phyloP scores from a whole-genome alignment of 2,888 invertebrate genomes.

The Halocaridina rubra region DNA sequence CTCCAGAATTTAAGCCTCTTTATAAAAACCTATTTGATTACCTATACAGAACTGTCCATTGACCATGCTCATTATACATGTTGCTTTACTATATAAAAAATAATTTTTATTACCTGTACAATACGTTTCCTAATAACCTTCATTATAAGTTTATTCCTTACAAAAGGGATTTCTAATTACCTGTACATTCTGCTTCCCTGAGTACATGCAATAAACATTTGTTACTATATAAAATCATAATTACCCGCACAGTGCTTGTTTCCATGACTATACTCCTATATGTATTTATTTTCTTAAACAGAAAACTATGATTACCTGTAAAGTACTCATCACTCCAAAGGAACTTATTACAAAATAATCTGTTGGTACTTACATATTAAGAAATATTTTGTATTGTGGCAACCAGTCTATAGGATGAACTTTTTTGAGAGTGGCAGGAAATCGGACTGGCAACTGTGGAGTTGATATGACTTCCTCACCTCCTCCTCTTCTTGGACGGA shows the following conservation, averaged over 20 bases:
- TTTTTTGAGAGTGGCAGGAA: slow-evolving; percentile 34
- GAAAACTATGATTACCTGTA: neutral
- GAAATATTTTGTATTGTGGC: slow-evolving; percentile 25
- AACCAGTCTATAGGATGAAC: slow-evolving; percentile 11
- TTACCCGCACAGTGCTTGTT: neutral
- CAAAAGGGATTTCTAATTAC: too few species aligned
- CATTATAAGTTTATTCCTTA: too few species aligned
- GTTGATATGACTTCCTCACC: slow-evolving; percentile 42
- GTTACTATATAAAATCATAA: neutral
- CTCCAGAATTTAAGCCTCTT: too few species aligned
- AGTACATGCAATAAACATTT: neutral
- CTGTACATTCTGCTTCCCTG: too few species aligned
- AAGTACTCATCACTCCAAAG: too few species aligned
- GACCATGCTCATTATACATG: too few species aligned
- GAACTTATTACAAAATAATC: neutral
- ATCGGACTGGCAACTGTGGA: slow-evolving; percentile 11
- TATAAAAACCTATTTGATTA: too few species aligned
- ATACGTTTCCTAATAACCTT: too few species aligned
- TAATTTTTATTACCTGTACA: too few species aligned
- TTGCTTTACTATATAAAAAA: too few species aligned
- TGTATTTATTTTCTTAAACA: neutral
- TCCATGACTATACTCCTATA: neutral
- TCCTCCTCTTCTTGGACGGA: slow-evolving; percentile 18
- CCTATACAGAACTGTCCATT: too few species aligned
- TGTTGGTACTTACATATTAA: slow-evolving; percentile 45